These are phyloP conservation scores for Lasiurus cinereus DNA, from an alignment of 2,113 vertebrate genomes.

Conservation along the genomic window DNA sequence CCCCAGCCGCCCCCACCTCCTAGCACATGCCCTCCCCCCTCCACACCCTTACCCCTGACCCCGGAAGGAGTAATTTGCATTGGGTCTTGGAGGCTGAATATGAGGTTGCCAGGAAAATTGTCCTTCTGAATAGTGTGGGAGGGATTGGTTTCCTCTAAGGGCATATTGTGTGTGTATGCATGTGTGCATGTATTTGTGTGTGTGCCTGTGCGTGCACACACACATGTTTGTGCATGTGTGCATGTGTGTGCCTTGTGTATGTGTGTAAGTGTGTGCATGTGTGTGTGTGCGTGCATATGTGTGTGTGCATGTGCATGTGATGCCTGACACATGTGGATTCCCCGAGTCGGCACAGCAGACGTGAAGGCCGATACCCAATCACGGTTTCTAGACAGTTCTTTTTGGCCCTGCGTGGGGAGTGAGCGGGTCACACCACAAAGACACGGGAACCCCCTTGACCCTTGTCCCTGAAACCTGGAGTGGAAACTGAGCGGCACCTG, in stretches of 20 bases:
- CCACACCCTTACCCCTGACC: fast-evolving
- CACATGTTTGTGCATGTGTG: too few species aligned
- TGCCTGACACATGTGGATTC: neutral
- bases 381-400: neutral
- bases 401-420: too few species aligned
- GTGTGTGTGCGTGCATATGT: too few species aligned
- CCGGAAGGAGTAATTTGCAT: too few species aligned
- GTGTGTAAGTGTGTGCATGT: too few species aligned
- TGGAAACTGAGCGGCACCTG: neutral
- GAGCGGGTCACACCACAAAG: neutral
- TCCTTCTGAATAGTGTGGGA: neutral
- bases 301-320: too few species aligned
- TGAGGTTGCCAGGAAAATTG: neutral
- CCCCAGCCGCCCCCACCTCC: too few species aligned
- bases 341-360: too few species aligned
- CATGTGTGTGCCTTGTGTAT: too few species aligned
- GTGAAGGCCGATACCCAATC: neutral
- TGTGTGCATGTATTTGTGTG: too few species aligned
- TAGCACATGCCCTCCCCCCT: too few species aligned
- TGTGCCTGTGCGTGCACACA: too few species aligned
- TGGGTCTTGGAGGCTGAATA: neutral
- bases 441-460: fast-evolving
- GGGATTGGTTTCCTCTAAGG: neutral
- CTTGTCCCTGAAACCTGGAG: neutral
- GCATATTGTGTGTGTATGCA: neutral